Evolutionary conservation across 2,113 vertebrate species (phyloP), one percentile per base, ranked within the genome.

Genomic region (Rhinogobius similis): DNA sequence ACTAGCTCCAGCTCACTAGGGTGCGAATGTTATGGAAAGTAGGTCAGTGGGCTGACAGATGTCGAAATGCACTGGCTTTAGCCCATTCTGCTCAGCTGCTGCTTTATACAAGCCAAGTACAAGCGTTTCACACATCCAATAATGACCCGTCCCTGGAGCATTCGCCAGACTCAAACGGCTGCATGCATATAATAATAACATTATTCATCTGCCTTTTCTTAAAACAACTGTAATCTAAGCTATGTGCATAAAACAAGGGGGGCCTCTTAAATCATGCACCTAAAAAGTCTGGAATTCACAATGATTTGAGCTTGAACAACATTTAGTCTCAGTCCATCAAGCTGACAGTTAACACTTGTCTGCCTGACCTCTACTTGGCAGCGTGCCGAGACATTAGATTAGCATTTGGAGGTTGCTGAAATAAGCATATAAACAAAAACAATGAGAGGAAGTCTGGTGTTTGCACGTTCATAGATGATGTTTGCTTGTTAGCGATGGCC

Each of bases 41-140:
- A 79, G 85, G 87, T 90, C 86, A 89, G 72, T 82, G 70, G 81
- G 72, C 63, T 78, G 86, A 88, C 74, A 67, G 80, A 89, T 89
- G 88, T 86, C 77, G 78, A 87, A 74, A 78, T 75, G 61, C 70
- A 74, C 70, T 76, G 82, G 66, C 86, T 77, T 73, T 72, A 72
- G 65, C 87, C 56, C 70, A 78, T 64, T 58, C 82, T 76, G 73
- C 74, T 90, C 86, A 90, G 83, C 91, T 85, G 90, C 82, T 66
- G 77, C 63, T 68, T 39, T 39, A 23, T 55, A 50, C 77, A 75
- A 67, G 82, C 77, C 87, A 89, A 78, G 70, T 80, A 79, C 70
- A 77, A 68, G 46, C 66, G 56, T 63, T 62, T 83, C 62, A 66
- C 65, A 10, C 62, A 36, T 27, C 23, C 62, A 65, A 36, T 78